Conservation (phyloP, 2,797 vertebrate genomes). For the Poeciliopsis infans region DNA sequence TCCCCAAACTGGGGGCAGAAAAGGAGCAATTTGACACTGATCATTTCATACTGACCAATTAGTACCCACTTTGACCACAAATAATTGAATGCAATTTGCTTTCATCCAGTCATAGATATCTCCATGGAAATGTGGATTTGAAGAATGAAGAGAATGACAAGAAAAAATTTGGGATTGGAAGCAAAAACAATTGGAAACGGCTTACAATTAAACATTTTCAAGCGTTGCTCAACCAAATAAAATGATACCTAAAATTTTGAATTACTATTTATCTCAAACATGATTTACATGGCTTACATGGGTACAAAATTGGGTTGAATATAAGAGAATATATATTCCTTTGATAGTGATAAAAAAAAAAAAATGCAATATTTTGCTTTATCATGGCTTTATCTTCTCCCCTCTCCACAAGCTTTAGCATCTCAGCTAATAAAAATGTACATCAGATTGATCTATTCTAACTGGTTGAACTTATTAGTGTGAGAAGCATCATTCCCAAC, state of each 20-base stretch:
- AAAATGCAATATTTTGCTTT: not conserved
- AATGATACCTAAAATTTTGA: not conserved
- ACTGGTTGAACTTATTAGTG: not conserved
- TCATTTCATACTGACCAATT: not conserved
- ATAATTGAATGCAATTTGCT: not conserved
- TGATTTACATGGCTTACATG: not conserved
- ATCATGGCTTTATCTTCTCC: not conserved
- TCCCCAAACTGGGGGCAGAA: not conserved
- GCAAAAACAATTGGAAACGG: not conserved
- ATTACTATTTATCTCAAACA: not conserved
- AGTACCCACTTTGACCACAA: not conserved
- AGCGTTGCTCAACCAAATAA: not conserved
- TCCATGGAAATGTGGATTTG: not conserved
- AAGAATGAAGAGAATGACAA: not conserved
- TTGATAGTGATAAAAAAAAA: not conserved
- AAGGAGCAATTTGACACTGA: not conserved
- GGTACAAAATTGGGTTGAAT: not conserved
- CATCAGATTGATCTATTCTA: not conserved
- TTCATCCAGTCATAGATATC: not conserved
- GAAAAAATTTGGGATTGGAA: not conserved
- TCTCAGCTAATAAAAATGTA: not conserved
- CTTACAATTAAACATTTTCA: not conserved
- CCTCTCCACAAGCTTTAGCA: not conserved
- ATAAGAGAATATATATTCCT: not conserved
- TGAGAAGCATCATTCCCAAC: not conserved